Evolutionary conservation across 1,140 invertebrate genomes (phyloP).

Genomic region (Tenebrio molitor): DNA sequence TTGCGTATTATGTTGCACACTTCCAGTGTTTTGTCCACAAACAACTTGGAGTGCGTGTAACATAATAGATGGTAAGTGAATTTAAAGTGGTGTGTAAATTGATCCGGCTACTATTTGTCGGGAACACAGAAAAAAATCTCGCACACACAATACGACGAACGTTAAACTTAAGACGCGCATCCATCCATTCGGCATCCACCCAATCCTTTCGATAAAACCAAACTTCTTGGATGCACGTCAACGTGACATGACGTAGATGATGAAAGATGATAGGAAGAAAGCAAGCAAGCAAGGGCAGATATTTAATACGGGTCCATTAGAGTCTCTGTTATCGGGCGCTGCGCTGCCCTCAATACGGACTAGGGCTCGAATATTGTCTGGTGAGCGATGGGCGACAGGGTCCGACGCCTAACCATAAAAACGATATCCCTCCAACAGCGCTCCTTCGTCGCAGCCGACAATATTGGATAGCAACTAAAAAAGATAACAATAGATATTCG

Average conservation of each 20-base stretch:
- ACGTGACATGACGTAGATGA: conserved; percentile 58
- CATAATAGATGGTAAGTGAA: conserved; percentile 42
- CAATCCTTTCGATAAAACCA: conserved; percentile 53
- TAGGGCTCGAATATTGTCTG: conserved; percentile 42
- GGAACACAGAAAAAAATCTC: conserved; percentile 17
- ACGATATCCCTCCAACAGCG: conserved; percentile 37
- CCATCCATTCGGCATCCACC: conserved; percentile 8
- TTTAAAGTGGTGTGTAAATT: conserved; percentile 46
- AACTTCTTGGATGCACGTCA: conserved; percentile 53
- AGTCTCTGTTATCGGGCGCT: conserved; percentile 49
- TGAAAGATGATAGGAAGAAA: conserved; percentile 61
- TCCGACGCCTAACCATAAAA: conserved; percentile 41
- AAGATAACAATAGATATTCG: conserved; percentile 39
- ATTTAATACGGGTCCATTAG: conserved; percentile 62
- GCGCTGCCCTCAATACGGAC: conserved; percentile 38
- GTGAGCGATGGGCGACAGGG: conserved; percentile 20
- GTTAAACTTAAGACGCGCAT: conserved; percentile 28
- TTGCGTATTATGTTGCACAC: conserved; percentile 33
- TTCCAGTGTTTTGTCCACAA: conserved; percentile 29
- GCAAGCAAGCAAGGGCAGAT: conserved; percentile 56
- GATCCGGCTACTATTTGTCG: conserved; percentile 17
- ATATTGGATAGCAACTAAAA: conserved; percentile 39
- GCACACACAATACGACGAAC: conserved; percentile 13
- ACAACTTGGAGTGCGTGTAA: conserved; percentile 28
- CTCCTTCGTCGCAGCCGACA: conserved; percentile 24